These are phyloP conservation scores for Branchellion lobata DNA, from an alignment of 2,888 invertebrate species.

Conservation along the genomic window DNA sequence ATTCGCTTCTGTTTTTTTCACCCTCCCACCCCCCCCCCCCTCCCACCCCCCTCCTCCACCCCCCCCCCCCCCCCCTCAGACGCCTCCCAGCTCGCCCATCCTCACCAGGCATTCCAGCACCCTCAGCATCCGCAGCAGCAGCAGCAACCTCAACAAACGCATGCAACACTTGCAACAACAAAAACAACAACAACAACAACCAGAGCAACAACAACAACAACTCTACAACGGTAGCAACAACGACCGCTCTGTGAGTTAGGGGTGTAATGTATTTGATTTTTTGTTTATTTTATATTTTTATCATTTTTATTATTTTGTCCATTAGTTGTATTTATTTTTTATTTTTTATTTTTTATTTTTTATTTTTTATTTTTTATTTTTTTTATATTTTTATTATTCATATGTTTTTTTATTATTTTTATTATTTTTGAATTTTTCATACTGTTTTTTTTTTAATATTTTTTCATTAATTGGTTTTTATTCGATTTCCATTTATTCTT, in stretches of 20 bases:
- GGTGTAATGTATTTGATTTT: neutral
- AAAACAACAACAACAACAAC: no score
- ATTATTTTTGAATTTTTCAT: neutral
- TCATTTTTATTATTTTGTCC: neutral
- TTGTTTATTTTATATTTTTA: slow-evolving; percentile 6
- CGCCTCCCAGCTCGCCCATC: slow-evolving; percentile 19
- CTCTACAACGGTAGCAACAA: no score
- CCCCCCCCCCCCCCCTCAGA: neutral
- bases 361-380: neutral
- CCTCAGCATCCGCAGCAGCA: slow-evolving; percentile 28
- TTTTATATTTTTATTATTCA: neutral
- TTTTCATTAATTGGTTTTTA: neutral
- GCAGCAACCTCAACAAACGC: neutral
- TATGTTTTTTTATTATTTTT: neutral
- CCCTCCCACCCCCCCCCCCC: no score
- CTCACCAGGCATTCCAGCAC: slow-evolving; percentile 32
- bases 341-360: neutral
- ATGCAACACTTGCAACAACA: no score
- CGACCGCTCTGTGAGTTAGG: no score
- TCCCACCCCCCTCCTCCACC: no score
- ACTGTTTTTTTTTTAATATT: neutral
- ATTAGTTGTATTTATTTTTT: neutral
- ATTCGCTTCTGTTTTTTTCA: no score
- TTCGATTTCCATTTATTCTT: neutral
- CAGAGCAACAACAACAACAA: no score